Percentiles rank a stretch among this genome's conserved stretches.
These are phyloP conservation scores for Drosophila rubida DNA, from an alignment of 2,888 invertebrate genomes.

Conservation along the genomic window DNA sequence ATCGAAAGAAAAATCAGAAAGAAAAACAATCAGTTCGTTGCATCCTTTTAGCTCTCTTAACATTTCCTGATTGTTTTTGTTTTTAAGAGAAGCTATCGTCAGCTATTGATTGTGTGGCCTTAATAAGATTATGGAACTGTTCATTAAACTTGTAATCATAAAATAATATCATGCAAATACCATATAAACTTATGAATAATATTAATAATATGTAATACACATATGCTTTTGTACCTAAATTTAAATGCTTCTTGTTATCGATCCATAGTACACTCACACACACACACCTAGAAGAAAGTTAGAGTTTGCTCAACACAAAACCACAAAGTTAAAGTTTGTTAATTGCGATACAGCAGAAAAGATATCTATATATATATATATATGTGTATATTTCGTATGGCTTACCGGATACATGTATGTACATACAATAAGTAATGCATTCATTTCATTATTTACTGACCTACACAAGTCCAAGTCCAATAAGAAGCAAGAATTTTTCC, in stretches of 20 bases:
- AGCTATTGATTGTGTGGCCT: conserved; percentile 78
- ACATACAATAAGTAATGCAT: conserved; percentile 33
- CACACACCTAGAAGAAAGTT: conserved; percentile 55
- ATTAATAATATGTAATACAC: conserved; percentile 49
- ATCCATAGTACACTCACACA: conserved; percentile 44
- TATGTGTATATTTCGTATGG: conserved; percentile 32
- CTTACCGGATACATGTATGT: conserved; percentile 15
- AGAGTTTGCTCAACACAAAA: conserved; percentile 63
- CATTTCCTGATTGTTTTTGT: conserved; percentile 20
- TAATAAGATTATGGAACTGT: conserved; percentile 73
- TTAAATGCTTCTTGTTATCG: conserved; percentile 64
- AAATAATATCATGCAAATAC: conserved; percentile 46
- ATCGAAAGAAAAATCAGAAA: conserved; percentile 20
- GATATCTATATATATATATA: conserved; percentile 23
- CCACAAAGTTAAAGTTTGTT: conserved; percentile 63
- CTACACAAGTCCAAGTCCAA: conserved; percentile 47
- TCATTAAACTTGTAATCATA: conserved; percentile 54
- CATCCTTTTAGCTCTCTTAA: conserved; percentile 43
- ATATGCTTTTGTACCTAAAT: conserved; percentile 80
- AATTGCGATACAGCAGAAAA: conserved; percentile 40
- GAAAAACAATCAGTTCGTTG: conserved; percentile 11
- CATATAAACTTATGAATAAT: conserved; percentile 45
- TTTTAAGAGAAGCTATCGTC: conserved; percentile 50
- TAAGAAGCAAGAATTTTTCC: conserved; percentile 67
- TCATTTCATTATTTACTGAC: conserved; percentile 45